Percentiles rank a stretch among this genome's conserved stretches.
phyloP scores from a whole-genome alignment of 2,888 invertebrate species.

The Volucella inflata region DNA sequence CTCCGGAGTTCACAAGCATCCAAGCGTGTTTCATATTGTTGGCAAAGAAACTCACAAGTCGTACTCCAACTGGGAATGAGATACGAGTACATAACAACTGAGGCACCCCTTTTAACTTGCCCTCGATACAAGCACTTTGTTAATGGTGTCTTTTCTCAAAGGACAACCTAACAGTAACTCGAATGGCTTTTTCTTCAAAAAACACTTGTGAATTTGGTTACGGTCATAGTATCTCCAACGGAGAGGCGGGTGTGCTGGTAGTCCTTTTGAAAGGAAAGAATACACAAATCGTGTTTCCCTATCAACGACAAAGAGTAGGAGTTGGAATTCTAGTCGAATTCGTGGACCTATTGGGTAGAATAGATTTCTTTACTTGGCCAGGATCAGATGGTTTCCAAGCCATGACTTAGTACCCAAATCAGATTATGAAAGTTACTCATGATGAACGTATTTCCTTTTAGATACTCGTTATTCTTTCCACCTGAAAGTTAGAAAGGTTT shows the following conservation, averaged over 20 bases:
- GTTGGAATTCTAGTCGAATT: no score
- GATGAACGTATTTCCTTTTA: slow-evolving; percentile 6
- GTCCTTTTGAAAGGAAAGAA: no score
- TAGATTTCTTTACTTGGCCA: background rate
- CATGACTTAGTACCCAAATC: slow-evolving; percentile 23
- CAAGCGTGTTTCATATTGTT: slow-evolving; percentile 10
- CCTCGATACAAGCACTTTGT: slow-evolving; percentile 37
- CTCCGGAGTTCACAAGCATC: slow-evolving; percentile 41
- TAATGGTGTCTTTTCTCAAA: slow-evolving; percentile 42
- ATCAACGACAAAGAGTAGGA: no score
- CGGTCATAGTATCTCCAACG: slow-evolving; percentile 21
- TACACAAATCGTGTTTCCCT: background rate
- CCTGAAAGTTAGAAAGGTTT: no score
- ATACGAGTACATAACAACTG: background rate
- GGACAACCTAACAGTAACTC: slow-evolving; percentile 18
- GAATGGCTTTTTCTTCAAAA: slow-evolving; percentile 16
- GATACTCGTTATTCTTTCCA: background rate
- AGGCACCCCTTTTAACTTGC: background rate
- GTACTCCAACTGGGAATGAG: background rate
- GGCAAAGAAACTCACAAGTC: slow-evolving; percentile 26
- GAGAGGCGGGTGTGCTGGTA: no score
- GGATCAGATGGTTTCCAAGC: background rate
- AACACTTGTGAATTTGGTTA: slow-evolving; percentile 44
- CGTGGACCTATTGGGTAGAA: no score
- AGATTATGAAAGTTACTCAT: slow-evolving; percentile 30